Evolutionary conservation across 2,113 vertebrate genomes (phyloP).

Genomic region (Gymnarchus niloticus): DNA sequence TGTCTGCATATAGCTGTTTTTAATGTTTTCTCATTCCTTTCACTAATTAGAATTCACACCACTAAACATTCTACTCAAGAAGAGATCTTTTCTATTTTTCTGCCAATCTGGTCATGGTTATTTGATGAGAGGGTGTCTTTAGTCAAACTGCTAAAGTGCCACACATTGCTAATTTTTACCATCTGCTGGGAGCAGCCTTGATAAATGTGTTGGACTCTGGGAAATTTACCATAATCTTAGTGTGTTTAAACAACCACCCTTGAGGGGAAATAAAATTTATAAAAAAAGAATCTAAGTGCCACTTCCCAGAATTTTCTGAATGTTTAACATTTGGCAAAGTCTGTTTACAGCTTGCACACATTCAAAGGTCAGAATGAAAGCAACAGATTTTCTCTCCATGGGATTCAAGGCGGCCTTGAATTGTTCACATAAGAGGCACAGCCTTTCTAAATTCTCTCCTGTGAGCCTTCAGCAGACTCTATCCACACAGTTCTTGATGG

Average conservation of each 20-base stretch:
- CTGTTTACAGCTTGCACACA: not conserved
- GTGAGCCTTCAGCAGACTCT: not conserved
- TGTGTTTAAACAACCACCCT: not conserved
- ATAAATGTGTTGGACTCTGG: not conserved
- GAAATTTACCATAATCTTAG: not conserved
- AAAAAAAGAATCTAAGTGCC: not conserved
- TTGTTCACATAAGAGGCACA: not conserved
- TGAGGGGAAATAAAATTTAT: not conserved
- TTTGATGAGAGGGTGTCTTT: not conserved
- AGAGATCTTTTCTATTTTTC: not conserved
- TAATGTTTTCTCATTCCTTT: not conserved
- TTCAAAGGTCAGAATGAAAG: not conserved
- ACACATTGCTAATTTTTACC: conserved; percentile 11
- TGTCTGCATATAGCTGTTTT: not conserved
- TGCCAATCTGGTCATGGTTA: not conserved
- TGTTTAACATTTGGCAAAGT: not conserved
- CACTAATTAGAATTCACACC: not conserved
- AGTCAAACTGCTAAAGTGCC: not conserved
- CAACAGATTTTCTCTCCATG: not conserved
- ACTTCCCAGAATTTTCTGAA: not conserved
- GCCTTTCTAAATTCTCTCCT: not conserved
- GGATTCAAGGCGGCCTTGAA: not conserved
- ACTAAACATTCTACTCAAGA: not conserved
- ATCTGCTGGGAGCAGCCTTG: not conserved
- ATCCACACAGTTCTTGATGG: not conserved